Percentiles rank a stretch among this genome's conserved stretches.
These are phyloP conservation scores for Sebastes itinus DNA, from an alignment of 2,797 vertebrate species.

Conservation along the genomic window DNA sequence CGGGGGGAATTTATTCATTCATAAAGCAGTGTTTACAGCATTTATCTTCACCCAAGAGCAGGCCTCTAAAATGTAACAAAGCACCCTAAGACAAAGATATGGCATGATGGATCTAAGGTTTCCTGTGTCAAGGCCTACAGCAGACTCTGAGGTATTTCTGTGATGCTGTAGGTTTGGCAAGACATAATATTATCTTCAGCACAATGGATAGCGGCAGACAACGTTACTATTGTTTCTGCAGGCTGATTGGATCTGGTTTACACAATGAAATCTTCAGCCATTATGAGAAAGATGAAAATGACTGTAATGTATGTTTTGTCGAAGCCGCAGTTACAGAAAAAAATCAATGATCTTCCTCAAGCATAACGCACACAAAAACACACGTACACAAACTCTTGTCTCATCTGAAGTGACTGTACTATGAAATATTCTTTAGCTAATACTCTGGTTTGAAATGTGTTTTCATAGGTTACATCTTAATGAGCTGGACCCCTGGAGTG, in stretches of 20 bases:
- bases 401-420: background rate
- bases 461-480: conserved; percentile 23
- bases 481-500: conserved; percentile 16
- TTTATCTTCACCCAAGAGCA: conserved; percentile 79
- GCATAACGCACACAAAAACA: background rate
- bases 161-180: conserved; percentile 25
- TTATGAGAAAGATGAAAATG: conserved; percentile 37
- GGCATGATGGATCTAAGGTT: conserved; percentile 65
- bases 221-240: conserved; percentile 49
- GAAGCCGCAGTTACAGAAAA: background rate
- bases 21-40: conserved; percentile 81
- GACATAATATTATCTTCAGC: conserved; percentile 42
- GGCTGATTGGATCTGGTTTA: conserved; percentile 56
- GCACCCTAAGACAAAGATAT: conserved; percentile 70
- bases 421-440: background rate
- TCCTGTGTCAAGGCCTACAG: conserved; percentile 61
- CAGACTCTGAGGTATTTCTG: conserved; percentile 48
- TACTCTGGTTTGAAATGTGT: background rate
- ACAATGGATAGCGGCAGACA: conserved; percentile 40
- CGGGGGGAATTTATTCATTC: conserved; percentile 79
- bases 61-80: conserved; percentile 77
- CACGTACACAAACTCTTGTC: background rate
- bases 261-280: conserved; percentile 19
- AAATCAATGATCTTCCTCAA: conserved; percentile 4
- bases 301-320: background rate